These are phyloP conservation scores for Penaeus monodon DNA, from an alignment of 2,888 invertebrate genomes.

Conservation along the genomic window DNA sequence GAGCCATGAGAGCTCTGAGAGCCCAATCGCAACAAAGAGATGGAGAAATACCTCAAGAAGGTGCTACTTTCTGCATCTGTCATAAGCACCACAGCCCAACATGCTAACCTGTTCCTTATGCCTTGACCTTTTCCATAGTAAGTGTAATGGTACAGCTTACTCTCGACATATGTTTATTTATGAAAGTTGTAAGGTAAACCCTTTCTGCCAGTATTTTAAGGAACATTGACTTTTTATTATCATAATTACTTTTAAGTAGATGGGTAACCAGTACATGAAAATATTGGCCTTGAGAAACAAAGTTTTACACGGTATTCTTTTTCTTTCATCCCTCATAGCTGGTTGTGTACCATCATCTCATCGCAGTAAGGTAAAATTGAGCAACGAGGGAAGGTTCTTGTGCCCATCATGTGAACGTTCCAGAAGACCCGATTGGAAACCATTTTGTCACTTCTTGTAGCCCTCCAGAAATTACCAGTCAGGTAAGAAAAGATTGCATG, in stretches of 20 bases:
- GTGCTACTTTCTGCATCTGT: slow-evolving; percentile 82
- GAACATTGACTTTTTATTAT: no score
- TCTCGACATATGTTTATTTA: background rate
- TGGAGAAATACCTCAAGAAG: slow-evolving; percentile 71
- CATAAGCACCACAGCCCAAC: slow-evolving; percentile 79
- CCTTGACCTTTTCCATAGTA: slow-evolving; percentile 93
- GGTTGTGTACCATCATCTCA: slow-evolving; percentile 60
- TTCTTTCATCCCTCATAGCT: slow-evolving; percentile 34
- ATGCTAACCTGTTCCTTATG: slow-evolving; percentile 96
- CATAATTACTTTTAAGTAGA: no score
- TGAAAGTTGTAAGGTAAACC: background rate
- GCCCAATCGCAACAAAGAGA: slow-evolving; percentile 70
- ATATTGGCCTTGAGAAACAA: no score
- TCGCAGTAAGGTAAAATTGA: slow-evolving; percentile 49
- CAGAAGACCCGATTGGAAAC: slow-evolving; percentile 87
- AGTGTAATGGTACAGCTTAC: slow-evolving; percentile 66
- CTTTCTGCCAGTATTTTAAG: no score
- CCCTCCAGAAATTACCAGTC: slow-evolving; percentile 79
- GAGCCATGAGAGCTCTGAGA: slow-evolving; percentile 75
- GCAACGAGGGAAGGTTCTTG: slow-evolving; percentile 79
- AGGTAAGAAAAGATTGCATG: slow-evolving; percentile 37
- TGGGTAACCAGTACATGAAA: no score
- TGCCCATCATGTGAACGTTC: slow-evolving; percentile 92
- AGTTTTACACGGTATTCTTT: no score
- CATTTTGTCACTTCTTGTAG: slow-evolving; percentile 82